phyloP scores from a whole-genome alignment of 35 echinoderm and acorn worm species.

The Patiria miniata region DNA sequence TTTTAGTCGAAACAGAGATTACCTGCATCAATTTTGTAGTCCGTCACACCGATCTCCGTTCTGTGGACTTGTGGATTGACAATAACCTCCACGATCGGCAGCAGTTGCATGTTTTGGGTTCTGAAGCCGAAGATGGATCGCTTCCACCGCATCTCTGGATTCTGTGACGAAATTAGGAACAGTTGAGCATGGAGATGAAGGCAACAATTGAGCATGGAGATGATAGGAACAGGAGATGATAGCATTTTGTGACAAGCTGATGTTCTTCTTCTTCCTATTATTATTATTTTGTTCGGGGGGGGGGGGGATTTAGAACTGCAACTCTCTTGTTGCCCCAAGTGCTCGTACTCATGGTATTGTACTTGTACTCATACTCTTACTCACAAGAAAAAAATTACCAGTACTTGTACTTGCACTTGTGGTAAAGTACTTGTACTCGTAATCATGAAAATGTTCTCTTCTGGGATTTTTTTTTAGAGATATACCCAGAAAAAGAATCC shows the following conservation, averaged over 20 bases:
- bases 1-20: conserved; percentile 63
- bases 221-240: background rate
- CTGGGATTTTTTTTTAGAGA: no score
- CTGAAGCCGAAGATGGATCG: conserved; percentile 52
- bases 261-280: background rate
- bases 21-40: conserved; percentile 59
- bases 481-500: no score
- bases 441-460: no score
- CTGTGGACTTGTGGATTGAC: conserved; percentile 52
- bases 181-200: background rate
- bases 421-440: no score
- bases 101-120: conserved; percentile 50
- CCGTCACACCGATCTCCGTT: conserved; percentile 13
- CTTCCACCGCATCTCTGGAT: conserved; percentile 56
- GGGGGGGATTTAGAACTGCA: no score
- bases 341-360: no score
- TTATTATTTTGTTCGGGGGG: no score
- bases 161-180: conserved; percentile 32
- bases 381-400: no score
- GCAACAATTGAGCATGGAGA: background rate
- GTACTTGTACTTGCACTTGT: no score
- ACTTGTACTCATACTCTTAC: no score
- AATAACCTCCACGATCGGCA: conserved; percentile 75
- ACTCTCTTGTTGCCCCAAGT: no score
- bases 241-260: background rate